Percentiles rank a stretch among this genome's conserved stretches.
phyloP scores from a whole-genome alignment of 2,888 invertebrate species.

The Noctua janthe region DNA sequence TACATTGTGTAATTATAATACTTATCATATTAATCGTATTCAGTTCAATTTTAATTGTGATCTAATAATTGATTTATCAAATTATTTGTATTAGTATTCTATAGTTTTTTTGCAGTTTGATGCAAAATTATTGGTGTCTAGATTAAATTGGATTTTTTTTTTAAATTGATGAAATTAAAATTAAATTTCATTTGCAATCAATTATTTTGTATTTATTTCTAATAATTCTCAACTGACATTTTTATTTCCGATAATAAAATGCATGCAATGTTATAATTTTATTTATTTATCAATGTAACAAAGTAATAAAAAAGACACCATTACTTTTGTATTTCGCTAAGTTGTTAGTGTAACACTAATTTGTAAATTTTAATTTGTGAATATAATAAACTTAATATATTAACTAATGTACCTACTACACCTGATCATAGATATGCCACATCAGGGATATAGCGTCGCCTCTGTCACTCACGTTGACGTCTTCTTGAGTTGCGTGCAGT shows the following conservation, averaged over 20 bases:
- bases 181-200: not conserved
- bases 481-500: not conserved
- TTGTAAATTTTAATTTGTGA: slow-evolving; percentile 65
- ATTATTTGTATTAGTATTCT: slow-evolving; percentile 52
- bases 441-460: not conserved
- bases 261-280: too few species aligned
- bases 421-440: not conserved
- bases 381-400: slow-evolving; percentile 39
- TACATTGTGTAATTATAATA: slow-evolving; percentile 67
- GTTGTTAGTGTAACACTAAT: slow-evolving; percentile 20
- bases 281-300: not conserved
- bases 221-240: not conserved
- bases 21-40: slow-evolving; percentile 40
- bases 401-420: not conserved
- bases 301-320: slow-evolving; percentile 24
- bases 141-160: not conserved
- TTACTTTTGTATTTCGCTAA: slow-evolving; percentile 43
- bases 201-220: not conserved
- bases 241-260: slow-evolving; percentile 8
- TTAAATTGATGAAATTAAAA: slow-evolving; percentile 6
- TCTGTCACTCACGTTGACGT: not conserved
- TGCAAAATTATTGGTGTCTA: slow-evolving; percentile 47
- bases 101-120: slow-evolving; percentile 14
- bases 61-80: slow-evolving; percentile 42
- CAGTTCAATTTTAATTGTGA: slow-evolving; percentile 58